Evolutionary conservation across 2,797 vertebrate genomes (phyloP), one percentile per base, ranked within the genome.

Genomic region (Characodon lateralis): DNA sequence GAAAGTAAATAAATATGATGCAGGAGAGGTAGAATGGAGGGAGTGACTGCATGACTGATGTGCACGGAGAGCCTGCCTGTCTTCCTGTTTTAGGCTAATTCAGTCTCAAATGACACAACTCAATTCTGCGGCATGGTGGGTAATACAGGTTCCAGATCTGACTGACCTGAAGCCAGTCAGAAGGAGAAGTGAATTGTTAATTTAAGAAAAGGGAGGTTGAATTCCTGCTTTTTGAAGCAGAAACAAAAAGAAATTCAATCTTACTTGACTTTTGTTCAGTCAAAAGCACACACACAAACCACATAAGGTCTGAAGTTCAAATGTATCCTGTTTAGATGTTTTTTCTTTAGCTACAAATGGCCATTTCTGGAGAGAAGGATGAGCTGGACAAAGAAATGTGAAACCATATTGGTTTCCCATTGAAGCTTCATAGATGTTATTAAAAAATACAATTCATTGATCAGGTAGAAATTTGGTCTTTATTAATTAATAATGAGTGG

Each of bases 1-100:
- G 3, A 43, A 24, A 76, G 28, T 14, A 16, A 61, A 18, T 16
- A 16, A 28, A 43, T 41, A 50, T 46, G n/a, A 31, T 16, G 26
- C 8, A 22, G 31, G 12, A 43, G 72, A 46, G 46, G 71, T 53
- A 71, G 41, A 39, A 39, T 39, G 59, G 18, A 53, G 26, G 39
- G 22, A 46, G 53, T 12, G 39, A 22, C 22, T 71, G 26, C 26
- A 18, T 46, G 35, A 75, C n/a, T 26, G 46, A 9, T 53, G 22
- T 24, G 51, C 66, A 46, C 0, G 66, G 41, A 70, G 61, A 80
- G 39, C 22, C 7, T 35, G 26, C 51, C 50, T 26, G n/a, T 80
- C 70, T 68, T 72, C 31, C 74, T 50, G 58, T 61, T 50, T 59
- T 18, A 18, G 65, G 72, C 31, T 0, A 75, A 53, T 46, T 65